A percentile compares a stretch with the other conserved stretches of the same genome.
Conservation (phyloP, 53 echinoderm and acorn worm genomes). For the Actinopyga echinites region DNA sequence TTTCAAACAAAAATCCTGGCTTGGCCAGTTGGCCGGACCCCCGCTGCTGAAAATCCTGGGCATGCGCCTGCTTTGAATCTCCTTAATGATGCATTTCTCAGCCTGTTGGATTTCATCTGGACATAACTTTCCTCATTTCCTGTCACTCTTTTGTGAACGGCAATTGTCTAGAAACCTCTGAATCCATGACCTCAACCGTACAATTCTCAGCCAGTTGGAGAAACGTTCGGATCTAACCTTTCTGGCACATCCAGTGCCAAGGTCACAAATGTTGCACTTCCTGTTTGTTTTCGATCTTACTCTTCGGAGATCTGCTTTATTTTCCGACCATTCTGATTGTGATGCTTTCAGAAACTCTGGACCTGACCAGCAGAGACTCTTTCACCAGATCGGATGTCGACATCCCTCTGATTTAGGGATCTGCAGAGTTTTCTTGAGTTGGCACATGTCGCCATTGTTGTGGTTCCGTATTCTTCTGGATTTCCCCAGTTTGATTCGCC, state of each 20-base stretch:
- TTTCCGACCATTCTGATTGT: background rate
- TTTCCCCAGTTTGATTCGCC: conserved; percentile 3
- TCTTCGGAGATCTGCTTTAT: background rate
- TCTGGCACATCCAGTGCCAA: background rate
- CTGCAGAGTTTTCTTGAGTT: conserved; percentile 2
- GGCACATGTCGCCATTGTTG: conserved; percentile 26
- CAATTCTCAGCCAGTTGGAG: background rate
- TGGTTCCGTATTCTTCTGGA: conserved; percentile 16
- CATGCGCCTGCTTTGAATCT: too few species aligned
- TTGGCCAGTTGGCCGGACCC: too few species aligned
- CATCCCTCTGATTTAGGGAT: background rate
- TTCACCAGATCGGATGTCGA: background rate
- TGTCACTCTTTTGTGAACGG: background rate
- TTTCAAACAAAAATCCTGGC: too few species aligned
- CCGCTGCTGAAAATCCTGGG: too few species aligned
- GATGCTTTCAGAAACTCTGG: background rate
- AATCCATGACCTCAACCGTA: conserved; percentile 8
- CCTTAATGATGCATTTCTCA: background rate
- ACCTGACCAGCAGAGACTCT: background rate
- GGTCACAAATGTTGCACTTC: background rate
- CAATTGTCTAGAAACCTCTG: conserved; percentile 40
- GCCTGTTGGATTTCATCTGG: conserved; percentile 8
- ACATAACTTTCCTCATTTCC: background rate
- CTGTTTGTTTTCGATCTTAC: background rate
- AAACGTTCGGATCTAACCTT: background rate